Evolutionary conservation across 2,888 invertebrate species (phyloP), one percentile per base, ranked within the genome.

Genomic region (Cephus rjabovi): DNA sequence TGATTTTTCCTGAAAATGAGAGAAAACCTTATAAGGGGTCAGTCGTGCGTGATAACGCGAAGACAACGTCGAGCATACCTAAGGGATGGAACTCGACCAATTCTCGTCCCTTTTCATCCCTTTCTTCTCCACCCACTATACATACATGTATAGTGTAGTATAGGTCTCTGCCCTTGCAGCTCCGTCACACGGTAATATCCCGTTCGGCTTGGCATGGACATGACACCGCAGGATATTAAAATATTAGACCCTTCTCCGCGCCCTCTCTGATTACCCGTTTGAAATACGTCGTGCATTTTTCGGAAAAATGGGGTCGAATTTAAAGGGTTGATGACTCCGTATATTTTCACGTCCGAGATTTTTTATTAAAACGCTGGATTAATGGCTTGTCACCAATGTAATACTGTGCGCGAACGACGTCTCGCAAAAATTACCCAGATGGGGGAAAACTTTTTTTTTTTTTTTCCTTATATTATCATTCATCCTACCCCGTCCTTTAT

Each of bases 211-310:
- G 71, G 81, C 82, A 83, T 88, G 86, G 84, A 87, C 87, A 85
- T 86, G 89, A 87, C 87, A 86, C 83, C 84, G 85, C 87, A 87
- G 87, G 87, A 86, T 87, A 88, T 87, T 87, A 87, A 88, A 88
- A 86, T 87, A 86, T 88, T 86, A 86, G 78, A 73, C 76, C 75
- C 71, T 73, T 35, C 68, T 34, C 73, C 35, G 71, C 56, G 74
- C 34, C 33, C 74, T 69, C 74, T 69, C 70, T 76, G 78, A 78
- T 78, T 79, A 83, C 83, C 84, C 83, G 82, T 81, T 85, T 83
- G 81, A 81, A 83, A 86, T 84, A 85, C 84, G 84, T 82, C 81
- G 80, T 81, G 81, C 81, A 81, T 73, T 82, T 82, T 80, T 81
- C 77, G 70, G 78, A 40, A 79, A 75, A 77, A 77, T 73, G 73